Evolutionary conservation across 2,888 invertebrate genomes (phyloP).

Genomic region (Glyphotaelius pellucidus): DNA sequence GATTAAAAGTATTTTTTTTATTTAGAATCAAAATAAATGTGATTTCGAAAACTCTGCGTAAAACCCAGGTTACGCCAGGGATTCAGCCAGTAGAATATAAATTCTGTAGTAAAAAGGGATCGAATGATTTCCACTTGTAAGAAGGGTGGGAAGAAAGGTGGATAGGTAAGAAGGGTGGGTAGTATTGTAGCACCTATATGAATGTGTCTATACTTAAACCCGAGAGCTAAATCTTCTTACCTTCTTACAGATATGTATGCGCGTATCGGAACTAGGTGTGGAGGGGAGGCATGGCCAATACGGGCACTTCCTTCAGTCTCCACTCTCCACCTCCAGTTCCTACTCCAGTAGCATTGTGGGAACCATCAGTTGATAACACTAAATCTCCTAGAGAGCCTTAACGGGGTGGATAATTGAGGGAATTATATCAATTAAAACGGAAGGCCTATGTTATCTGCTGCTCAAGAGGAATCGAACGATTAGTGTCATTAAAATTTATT

Average conservation of each 20-base stretch:
- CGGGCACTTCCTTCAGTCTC: not conserved
- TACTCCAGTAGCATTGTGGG: constrained; percentile 53
- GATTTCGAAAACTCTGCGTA: no score
- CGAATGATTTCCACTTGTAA: not conserved
- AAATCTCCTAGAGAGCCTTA: constrained; percentile 62
- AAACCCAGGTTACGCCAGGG: no score
- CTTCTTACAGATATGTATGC: not conserved
- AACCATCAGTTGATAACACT: constrained; percentile 64
- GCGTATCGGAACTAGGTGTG: not conserved
- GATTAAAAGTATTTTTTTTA: no score
- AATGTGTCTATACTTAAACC: not conserved
- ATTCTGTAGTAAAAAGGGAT: not conserved
- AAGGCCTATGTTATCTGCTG: constrained; percentile 41
- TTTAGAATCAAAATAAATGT: no score
- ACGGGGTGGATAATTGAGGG: constrained; percentile 57
- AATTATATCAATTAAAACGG: constrained; percentile 53
- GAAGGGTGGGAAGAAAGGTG: not conserved
- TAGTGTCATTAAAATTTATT: constrained; percentile 33
- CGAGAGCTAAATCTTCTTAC: constrained; percentile 47
- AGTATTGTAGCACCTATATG: no score
- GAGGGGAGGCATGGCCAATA: not conserved
- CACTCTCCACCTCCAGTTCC: not conserved
- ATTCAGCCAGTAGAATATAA: not conserved
- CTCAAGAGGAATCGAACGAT: constrained; percentile 23
- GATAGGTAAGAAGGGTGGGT: not conserved